Conservation (phyloP, 2,797 vertebrate genomes). For the Brotula barbata region DNA sequence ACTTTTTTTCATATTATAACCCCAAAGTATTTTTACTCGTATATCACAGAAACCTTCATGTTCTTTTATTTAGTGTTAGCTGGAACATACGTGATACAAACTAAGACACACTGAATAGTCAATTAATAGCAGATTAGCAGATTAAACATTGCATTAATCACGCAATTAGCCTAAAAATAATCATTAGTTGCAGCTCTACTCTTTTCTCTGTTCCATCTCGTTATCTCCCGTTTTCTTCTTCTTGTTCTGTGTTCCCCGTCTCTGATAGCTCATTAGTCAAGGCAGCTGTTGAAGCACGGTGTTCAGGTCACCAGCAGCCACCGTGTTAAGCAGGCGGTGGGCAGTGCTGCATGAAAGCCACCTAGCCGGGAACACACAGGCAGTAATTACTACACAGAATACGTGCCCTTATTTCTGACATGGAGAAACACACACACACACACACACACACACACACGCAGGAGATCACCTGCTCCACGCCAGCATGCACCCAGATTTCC, state of each 20-base stretch:
- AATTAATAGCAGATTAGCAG: too few species aligned
- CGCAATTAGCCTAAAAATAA: too few species aligned
- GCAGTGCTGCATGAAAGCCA: slow-evolving; percentile 42
- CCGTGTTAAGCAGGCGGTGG: slow-evolving; percentile 47
- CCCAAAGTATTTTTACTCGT: too few species aligned
- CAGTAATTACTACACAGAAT: slow-evolving; percentile 64
- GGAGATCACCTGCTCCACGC: neutral
- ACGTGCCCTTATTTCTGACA: slow-evolving; percentile 34
- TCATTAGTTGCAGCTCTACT: too few species aligned
- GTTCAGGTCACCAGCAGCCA: slow-evolving; percentile 52
- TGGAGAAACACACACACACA: slow-evolving; percentile 14
- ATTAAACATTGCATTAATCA: too few species aligned
- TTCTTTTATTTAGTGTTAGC: too few species aligned
- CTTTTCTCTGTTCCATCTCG: slow-evolving; percentile 14
- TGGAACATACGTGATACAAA: too few species aligned
- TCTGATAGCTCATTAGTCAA: slow-evolving; percentile 52
- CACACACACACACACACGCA: slow-evolving; percentile 9
- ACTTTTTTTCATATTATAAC: too few species aligned
- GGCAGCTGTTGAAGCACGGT: slow-evolving; percentile 30
- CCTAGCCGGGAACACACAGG: slow-evolving; percentile 46
- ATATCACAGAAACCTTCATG: too few species aligned
- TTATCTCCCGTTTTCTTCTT: neutral
- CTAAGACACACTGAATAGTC: too few species aligned
- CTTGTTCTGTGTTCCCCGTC: slow-evolving; percentile 18
- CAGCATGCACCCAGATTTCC: neutral